Evolutionary conservation across 2,888 invertebrate genomes (phyloP), one percentile per base, ranked within the genome.

Genomic region (Sarcophaga variegata): DNA sequence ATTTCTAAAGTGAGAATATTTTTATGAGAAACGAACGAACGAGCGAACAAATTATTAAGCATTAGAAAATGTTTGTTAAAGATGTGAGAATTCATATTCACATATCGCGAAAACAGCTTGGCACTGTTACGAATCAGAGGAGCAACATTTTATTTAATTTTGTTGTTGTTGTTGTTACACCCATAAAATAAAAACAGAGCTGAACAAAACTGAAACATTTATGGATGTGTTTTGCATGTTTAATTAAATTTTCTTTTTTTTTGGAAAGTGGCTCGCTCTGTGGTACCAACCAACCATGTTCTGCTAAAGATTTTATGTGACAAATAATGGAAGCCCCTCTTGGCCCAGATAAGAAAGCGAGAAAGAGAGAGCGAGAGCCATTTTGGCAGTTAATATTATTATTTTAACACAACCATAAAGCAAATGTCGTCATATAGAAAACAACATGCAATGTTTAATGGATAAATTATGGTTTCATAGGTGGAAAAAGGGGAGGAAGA

Each of bases 141-240:
- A 54, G 17, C 14, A 54, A 54, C 11, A 75, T 64, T 37, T 37
- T 37, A 22, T 22, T 22, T 22, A 22, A 22, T 37, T 37, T 37
- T 37, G 8, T 37, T 37, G 4, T 54, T 54, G 12, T 54, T 54
- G 54, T 66, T 14, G 67, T 77, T 85, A 87, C 88, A 85, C 80
- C 78, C 81, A 87, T 85, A 83, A 88, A 81, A 84, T 54, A 5
- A 54, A 54, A 54, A 37, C 37, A 54, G 54, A 54, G 54, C 22
- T 22, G 4, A 14, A 54, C 12, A 54, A 14, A 49, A 4, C 12
- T 80, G 72, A 77, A 81, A 80, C 80, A 71, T 81, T 81, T 63
- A 25, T 62, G 85, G 49, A 87, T 85, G 87, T 80, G 88, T 78
- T 87, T 85, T 83, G 88, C 85, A 88, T 88, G 83, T 83, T 88